Evolutionary conservation across 2,888 invertebrate species (phyloP), one percentile per base, ranked within the genome.

Genomic region (Blera fallax): DNA sequence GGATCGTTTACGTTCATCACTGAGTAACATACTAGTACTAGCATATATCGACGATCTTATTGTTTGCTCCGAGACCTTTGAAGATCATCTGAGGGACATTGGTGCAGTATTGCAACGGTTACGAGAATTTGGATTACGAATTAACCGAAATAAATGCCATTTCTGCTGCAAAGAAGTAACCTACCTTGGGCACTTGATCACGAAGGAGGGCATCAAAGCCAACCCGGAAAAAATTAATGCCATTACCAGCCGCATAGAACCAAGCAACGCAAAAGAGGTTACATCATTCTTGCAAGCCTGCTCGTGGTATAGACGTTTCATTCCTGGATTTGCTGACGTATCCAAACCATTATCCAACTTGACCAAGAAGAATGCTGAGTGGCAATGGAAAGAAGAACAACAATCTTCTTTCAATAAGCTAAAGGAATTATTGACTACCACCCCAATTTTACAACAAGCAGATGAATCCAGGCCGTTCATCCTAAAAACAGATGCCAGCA

Each of bases 41-140:
- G 87, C 88, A 0, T 90, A 90, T 64, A 29, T 90, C 1, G 90
- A 90, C 67, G 90, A 90, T 34, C 37, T 90, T 1, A 65, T 89
- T 0, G 40, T 90, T 0, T 70, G 89, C 1, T 89, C 89, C 0
- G 74, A 78, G 0, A 52, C 77, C 1, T 90, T 89, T 37, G 65
- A 82, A 60, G 29, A 79, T 69, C 88, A 76, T 27, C 34, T 69
- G 0, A 7, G 64, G 52, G 73, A 88, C 87, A 32, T 84, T 1
- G 14, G 21, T 11, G 10, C 7, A 24, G 24, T 50, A 2, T 11
- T 50, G 1, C 5, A 2, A 50, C 2, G 11, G 14, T 14, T 24
- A 3, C 2, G 16, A n/a, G 5, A 24, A 7, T 24, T 50, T 11
- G n/a, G 8, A 6, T 3, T 52, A 5, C 48, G 65, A 21, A 52